Evolutionary conservation across 2,888 invertebrate genomes (phyloP).

Genomic region (Cosmia trapezina): DNA sequence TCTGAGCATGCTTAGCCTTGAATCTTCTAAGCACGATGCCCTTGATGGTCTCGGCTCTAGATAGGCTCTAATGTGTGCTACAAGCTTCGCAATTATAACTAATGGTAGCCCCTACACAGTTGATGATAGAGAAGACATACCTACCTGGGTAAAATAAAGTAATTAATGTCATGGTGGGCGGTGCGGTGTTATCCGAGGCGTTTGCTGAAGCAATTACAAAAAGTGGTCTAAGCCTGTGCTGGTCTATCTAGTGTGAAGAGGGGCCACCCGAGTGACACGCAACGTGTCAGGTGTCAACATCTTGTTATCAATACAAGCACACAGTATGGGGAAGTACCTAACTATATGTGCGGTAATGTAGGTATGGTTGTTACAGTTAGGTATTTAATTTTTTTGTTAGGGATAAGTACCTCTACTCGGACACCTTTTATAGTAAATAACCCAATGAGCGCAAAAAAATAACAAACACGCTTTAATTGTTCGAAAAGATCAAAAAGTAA

Average conservation of each 20-base stretch:
- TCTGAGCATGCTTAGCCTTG: too few relatives aligned
- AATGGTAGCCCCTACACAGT: background rate
- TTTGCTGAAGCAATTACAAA: slow-evolving; percentile 3
- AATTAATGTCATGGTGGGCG: background rate
- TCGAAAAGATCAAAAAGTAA: too few relatives aligned
- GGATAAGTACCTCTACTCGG: too few relatives aligned
- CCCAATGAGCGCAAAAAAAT: too few relatives aligned
- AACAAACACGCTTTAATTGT: too few relatives aligned
- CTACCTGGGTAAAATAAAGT: background rate
- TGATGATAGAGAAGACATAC: background rate
- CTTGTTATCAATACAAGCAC: background rate
- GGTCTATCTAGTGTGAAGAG: background rate
- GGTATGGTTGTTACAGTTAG: too few relatives aligned
- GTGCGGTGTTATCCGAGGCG: background rate
- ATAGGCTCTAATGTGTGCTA: too few relatives aligned
- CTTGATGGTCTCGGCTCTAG: too few relatives aligned
- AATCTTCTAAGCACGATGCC: too few relatives aligned
- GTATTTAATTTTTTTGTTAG: too few relatives aligned
- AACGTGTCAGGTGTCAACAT: background rate
- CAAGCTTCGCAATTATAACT: background rate
- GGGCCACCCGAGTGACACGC: background rate
- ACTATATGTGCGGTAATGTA: background rate
- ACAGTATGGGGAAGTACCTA: background rate
- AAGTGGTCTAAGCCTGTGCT: background rate
- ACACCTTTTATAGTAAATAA: too few relatives aligned